Evolutionary conservation across 2,797 vertebrate genomes (phyloP).

Genomic region (Poeciliopsis gracilis): DNA sequence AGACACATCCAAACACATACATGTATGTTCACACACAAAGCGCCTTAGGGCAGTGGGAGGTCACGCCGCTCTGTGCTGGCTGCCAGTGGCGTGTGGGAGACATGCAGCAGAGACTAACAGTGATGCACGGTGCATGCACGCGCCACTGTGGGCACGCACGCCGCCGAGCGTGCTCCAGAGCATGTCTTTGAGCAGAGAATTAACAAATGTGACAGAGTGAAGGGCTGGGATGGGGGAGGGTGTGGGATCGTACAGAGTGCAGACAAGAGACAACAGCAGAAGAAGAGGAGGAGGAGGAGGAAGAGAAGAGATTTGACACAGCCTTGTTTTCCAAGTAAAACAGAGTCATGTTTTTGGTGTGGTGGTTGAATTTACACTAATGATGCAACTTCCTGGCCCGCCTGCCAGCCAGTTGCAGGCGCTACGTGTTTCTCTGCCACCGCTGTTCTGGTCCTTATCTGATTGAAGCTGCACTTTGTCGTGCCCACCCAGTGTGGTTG

Average conservation of each 20-base stretch:
- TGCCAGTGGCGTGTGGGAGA: slow-evolving; percentile 74
- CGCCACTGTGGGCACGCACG: slow-evolving; percentile 66
- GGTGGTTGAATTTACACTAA: slow-evolving; percentile 59
- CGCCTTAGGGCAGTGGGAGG: slow-evolving; percentile 72
- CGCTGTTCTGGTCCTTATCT: slow-evolving; percentile 45
- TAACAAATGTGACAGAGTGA: slow-evolving; percentile 53
- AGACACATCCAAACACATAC: slow-evolving; percentile 25
- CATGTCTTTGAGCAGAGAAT: slow-evolving; percentile 70
- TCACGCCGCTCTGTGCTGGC: slow-evolving; percentile 69
- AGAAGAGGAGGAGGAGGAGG: slow-evolving; percentile 4
- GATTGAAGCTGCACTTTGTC: slow-evolving; percentile 45
- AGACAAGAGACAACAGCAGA: slow-evolving; percentile 27
- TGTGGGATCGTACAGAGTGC: slow-evolving; percentile 24
- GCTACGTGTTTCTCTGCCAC: slow-evolving; percentile 39
- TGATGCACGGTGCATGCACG: slow-evolving; percentile 43
- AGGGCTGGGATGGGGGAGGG: slow-evolving; percentile 29
- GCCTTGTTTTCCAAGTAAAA: slow-evolving; percentile 54
- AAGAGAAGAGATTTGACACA: slow-evolving; percentile 60
- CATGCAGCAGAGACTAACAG: slow-evolving; percentile 62
- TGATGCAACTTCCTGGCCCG: slow-evolving; percentile 68
- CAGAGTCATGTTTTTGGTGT: slow-evolving; percentile 60
- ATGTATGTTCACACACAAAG: slow-evolving; percentile 37
- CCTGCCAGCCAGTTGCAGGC: slow-evolving; percentile 36
- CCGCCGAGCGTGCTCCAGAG: slow-evolving; percentile 69
- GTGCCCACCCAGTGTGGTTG: slow-evolving; percentile 43